Percentiles rank a stretch among this genome's conserved stretches.
phyloP scores from a whole-genome alignment of 2,797 vertebrate species.

The Lithobates pipiens region DNA sequence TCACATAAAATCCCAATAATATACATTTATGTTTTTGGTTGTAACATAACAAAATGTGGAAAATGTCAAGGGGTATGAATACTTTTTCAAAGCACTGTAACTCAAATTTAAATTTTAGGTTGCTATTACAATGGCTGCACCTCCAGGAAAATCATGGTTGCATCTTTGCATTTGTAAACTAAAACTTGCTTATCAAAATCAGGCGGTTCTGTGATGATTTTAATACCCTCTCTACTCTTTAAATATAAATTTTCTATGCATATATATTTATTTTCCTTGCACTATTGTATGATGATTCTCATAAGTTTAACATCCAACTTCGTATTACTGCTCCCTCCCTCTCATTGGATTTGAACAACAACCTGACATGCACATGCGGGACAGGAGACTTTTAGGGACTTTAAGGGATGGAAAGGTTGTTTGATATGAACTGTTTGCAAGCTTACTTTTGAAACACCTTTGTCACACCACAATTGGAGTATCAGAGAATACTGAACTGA shows the following conservation, averaged over 20 bases:
- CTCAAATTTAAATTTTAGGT: not conserved
- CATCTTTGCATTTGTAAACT: no score
- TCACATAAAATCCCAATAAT: no score
- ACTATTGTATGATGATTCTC: not conserved
- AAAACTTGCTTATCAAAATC: not conserved
- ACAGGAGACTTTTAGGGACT: conserved; percentile 4
- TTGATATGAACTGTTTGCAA: not conserved
- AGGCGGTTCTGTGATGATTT: not conserved
- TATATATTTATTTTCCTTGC: not conserved
- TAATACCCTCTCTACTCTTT: not conserved
- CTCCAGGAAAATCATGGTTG: no score
- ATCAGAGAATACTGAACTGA: conserved; percentile 97
- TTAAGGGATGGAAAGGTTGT: conserved; percentile 14
- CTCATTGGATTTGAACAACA: not conserved
- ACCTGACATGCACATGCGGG: conserved; percentile 55
- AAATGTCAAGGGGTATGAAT: no score
- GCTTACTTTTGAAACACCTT: not conserved
- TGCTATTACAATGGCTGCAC: not conserved
- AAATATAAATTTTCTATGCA: not conserved
- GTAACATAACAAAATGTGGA: no score
- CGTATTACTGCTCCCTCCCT: not conserved
- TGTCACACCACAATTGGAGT: conserved; percentile 94
- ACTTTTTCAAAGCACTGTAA: no score
- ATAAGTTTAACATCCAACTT: not conserved
- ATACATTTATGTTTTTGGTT: no score